Conservation (phyloP, 1,140 invertebrate species). For the Monochamus saltuarius region DNA sequence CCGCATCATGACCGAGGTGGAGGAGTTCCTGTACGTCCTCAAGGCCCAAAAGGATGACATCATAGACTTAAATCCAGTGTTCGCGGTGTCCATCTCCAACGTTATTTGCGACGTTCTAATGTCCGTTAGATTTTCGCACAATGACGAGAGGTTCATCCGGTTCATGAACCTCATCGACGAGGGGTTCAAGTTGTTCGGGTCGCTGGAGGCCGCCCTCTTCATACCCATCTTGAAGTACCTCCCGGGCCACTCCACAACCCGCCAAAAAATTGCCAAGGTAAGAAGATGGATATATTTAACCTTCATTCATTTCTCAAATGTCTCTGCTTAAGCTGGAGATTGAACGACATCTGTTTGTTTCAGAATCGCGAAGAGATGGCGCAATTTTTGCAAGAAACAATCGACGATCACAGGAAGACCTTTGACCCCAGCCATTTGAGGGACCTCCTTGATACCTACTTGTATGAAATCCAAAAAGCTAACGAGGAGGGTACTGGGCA, state of each 20-base stretch:
- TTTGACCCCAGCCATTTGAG: constrained; percentile 74
- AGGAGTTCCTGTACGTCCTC: constrained; percentile 68
- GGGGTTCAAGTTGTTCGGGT: constrained; percentile 82
- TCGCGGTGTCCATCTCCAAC: constrained; percentile 84
- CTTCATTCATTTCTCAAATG: background rate
- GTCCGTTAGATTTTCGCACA: constrained; percentile 79
- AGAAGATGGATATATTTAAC: constrained; percentile 17
- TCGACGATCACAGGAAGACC: constrained; percentile 74
- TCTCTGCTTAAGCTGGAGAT: background rate
- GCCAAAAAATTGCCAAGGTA: constrained; percentile 71
- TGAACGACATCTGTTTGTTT: constrained; percentile 25
- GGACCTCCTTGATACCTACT: constrained; percentile 85
- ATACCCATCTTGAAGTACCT: constrained; percentile 71
- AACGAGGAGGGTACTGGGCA: constrained; percentile 70
- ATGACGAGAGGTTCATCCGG: constrained; percentile 72
- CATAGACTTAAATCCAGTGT: constrained; percentile 67
- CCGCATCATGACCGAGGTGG: constrained; percentile 82
- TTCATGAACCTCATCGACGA: constrained; percentile 85
- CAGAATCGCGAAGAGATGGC: constrained; percentile 82
- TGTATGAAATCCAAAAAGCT: constrained; percentile 80
- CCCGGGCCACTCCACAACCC: constrained; percentile 69
- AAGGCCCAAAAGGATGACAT: constrained; percentile 61
- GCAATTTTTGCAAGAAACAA: constrained; percentile 77
- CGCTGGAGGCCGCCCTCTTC: constrained; percentile 65
- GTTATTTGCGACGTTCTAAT: constrained; percentile 90